Base-by-base conservation (phyloP, 2,888 invertebrate species). In the Acanthosepion lycidas region DNA sequence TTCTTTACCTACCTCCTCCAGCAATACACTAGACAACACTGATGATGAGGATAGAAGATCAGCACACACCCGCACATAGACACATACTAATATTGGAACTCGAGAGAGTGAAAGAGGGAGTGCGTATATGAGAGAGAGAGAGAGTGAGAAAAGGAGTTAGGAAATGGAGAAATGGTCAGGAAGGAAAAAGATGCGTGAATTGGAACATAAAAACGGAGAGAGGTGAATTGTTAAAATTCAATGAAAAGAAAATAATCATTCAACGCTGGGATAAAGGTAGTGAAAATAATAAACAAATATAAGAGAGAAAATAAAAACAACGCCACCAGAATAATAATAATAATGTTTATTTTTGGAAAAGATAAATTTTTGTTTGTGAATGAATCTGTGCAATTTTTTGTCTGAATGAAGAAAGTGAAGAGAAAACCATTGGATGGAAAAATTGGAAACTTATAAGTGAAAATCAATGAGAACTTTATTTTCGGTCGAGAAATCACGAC, bases 1-100 rank as follows among this genome's bases (percentile, higher is more conserved):
- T 59, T n/a, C 78, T 78, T 78, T 78, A 78, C n/a, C n/a, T n/a
- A 59, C 78, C 78, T n/a, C 78, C 78, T 78, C n/a, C n/a, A 78
- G 78, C 78, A 4, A 78, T 78, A n/a, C n/a, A 78, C 78, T 33
- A 78, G 78, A 78, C 78, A 78, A 33, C 78, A 78, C n/a, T n/a
- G 78, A 78, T n/a, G 78, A 78, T 78, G n/a, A 78, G 78, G 78
- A n/a, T 78, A 15, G n/a, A n/a, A 78, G 78, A 12, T 78, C 78
- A 78, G 78, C 15, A n/a, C n/a, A 78, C n/a, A 78, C n/a, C n/a
- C 78, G n/a, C 78, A 78, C n/a, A 78, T 9, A 78, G n/a, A n/a
- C n/a, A 78, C 78, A n/a, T 33, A 18, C n/a, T 33, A 78, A 78
- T n/a, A 78, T 59, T 55, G 9, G 55, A 91, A 91, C 33, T 6